Conservation (phyloP, 1,140 invertebrate species). For the Zaprionus gabonicus region DNA sequence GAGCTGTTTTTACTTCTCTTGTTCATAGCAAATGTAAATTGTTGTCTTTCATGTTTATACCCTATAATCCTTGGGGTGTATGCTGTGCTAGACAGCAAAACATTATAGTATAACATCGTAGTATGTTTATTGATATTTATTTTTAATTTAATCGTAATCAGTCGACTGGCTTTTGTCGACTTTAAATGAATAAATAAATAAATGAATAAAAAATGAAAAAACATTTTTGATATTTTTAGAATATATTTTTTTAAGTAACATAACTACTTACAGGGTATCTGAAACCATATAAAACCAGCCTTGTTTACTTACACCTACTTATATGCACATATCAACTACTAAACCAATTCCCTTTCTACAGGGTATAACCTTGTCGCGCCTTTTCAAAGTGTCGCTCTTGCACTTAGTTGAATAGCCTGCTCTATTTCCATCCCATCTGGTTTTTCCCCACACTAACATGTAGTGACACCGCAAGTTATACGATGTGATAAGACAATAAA, state of each 20-base stretch:
- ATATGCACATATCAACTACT: background rate
- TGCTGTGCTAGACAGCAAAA: background rate
- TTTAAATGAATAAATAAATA: no score
- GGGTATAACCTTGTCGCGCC: background rate
- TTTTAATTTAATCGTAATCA: no score
- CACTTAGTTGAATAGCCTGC: background rate
- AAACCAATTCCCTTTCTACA: background rate
- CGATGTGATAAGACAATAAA: conserved; percentile 83
- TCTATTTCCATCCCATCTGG: conserved; percentile 18
- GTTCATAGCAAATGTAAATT: conserved; percentile 51
- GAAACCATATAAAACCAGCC: no score
- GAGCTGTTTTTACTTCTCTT: conserved; percentile 41
- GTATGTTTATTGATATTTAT: no score
- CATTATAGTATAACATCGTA: no score
- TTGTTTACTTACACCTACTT: background rate
- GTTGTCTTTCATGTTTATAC: conserved; percentile 42
- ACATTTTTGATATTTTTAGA: no score
- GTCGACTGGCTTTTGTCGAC: no score
- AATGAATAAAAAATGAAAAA: no score
- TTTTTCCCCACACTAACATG: conserved; percentile 28
- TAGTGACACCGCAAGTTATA: conserved; percentile 78
- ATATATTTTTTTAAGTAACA: no score
- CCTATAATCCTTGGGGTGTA: background rate
- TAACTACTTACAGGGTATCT: no score
- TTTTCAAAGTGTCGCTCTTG: background rate